Evolutionary conservation across 1,140 invertebrate genomes (phyloP).

Genomic region (Proctacanthus coquilletti): DNA sequence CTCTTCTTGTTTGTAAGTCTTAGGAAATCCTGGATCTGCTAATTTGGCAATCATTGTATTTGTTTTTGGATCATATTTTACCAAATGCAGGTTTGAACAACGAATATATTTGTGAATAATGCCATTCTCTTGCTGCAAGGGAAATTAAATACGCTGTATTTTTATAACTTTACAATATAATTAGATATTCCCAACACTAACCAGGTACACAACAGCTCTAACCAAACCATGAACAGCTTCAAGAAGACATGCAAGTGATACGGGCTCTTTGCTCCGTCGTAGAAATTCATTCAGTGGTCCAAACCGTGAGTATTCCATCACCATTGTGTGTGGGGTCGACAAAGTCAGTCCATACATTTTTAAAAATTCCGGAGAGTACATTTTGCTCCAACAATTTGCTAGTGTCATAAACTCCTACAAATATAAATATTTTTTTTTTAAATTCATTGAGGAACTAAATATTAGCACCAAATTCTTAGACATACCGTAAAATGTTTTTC

Average conservation of each 20-base stretch:
- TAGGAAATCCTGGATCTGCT: conserved; percentile 56
- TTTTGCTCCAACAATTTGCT: conserved; percentile 54
- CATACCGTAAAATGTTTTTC: conserved; percentile 41
- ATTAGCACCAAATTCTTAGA: conserved; percentile 2
- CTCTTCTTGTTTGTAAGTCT: conserved; percentile 36
- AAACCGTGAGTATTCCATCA: conserved; percentile 61
- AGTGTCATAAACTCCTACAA: conserved; percentile 59
- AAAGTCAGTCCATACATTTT: conserved; percentile 62
- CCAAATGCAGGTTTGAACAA: conserved; percentile 65
- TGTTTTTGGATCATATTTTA: conserved; percentile 39
- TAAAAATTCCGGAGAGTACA: conserved; percentile 56
- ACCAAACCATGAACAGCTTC: conserved; percentile 61
- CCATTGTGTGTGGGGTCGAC: conserved; percentile 54
- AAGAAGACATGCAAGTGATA: conserved; percentile 56
- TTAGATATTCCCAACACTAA: conserved; percentile 4
- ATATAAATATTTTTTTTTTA: conserved; percentile 15
- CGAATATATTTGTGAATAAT: conserved; percentile 74
- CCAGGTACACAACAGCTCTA: conserved; percentile 42
- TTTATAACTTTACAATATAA: neutral
- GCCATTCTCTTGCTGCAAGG: conserved; percentile 49
- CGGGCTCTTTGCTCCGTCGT: conserved; percentile 25
- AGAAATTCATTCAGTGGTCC: conserved; percentile 67
- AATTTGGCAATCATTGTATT: conserved; percentile 61
- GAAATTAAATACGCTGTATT: neutral
- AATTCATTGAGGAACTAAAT: neutral